Conservation (phyloP, 1,140 invertebrate species). For the Hormaphis cornu region DNA sequence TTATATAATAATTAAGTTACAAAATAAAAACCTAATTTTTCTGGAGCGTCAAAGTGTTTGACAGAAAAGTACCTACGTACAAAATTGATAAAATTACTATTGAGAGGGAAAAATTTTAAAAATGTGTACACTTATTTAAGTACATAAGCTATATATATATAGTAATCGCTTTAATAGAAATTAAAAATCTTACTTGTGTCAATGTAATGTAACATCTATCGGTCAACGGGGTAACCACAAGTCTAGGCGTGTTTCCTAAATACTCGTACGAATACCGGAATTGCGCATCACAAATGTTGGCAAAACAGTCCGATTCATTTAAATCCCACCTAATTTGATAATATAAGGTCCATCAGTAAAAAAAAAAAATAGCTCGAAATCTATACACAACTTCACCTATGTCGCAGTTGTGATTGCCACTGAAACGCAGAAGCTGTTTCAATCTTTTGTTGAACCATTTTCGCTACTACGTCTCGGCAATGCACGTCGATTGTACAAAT, state of each 20-base stretch:
- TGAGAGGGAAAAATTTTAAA: too few species aligned
- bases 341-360: not conserved
- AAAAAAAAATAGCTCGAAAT: not conserved
- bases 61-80: too few species aligned
- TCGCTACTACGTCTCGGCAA: slow-evolving; percentile 77
- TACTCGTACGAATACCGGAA: slow-evolving; percentile 74
- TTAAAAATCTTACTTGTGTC: slow-evolving; percentile 60
- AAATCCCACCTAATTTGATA: slow-evolving; percentile 61
- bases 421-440: slow-evolving; percentile 74
- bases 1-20: too few species aligned
- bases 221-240: slow-evolving; percentile 77
- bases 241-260: slow-evolving; percentile 66
- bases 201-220: slow-evolving; percentile 85
- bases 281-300: slow-evolving; percentile 83
- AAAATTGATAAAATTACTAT: too few species aligned
- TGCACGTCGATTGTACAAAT: slow-evolving; percentile 91
- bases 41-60: too few species aligned
- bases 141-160: too few species aligned
- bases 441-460: slow-evolving; percentile 70
- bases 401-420: slow-evolving; percentile 84
- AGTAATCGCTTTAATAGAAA: too few species aligned
- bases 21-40: too few species aligned
- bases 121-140: too few species aligned
- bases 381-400: too few species aligned
- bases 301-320: slow-evolving; percentile 71